phyloP scores from a whole-genome alignment of 2,113 vertebrate genomes.

The Notarius lentiginosus region DNA sequence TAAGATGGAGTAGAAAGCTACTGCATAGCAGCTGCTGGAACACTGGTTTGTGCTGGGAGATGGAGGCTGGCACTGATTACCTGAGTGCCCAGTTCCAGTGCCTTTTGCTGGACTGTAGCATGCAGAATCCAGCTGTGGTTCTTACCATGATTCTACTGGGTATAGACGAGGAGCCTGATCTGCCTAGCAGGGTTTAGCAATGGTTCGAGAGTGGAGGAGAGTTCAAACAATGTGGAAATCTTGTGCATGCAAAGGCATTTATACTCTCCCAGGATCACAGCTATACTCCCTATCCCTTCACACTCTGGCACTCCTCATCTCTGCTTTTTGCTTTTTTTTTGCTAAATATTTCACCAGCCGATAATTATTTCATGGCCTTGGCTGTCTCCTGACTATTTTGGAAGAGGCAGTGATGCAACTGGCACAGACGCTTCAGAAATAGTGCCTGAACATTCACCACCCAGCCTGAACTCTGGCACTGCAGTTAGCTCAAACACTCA shows the following conservation, averaged over 20 bases:
- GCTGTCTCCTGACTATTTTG: constrained; percentile 59
- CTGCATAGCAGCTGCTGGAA: neutral
- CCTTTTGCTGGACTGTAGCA: neutral
- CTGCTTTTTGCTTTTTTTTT: constrained; percentile 55
- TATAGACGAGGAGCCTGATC: constrained; percentile 11
- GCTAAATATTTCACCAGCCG: constrained; percentile 72
- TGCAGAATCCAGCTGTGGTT: neutral
- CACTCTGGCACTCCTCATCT: constrained; percentile 61
- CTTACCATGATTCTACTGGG: neutral
- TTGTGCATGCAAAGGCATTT: constrained; percentile 28
- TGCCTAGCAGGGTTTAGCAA: constrained; percentile 33
- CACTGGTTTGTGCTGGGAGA: neutral
- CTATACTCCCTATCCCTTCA: constrained; percentile 57
- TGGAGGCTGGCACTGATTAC: neutral
- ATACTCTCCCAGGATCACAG: constrained; percentile 41
- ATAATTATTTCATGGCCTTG: constrained; percentile 75
- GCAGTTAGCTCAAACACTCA: constrained; percentile 11
- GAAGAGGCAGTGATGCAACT: constrained; percentile 27
- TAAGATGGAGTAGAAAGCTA: constrained; percentile 8
- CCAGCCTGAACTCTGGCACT: constrained; percentile 16
- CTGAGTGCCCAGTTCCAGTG: neutral
- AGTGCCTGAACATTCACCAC: constrained; percentile 8
- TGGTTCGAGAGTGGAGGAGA: constrained; percentile 10
- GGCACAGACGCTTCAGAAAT: constrained; percentile 5
- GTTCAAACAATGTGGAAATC: constrained; percentile 28